Percentiles rank a stretch among this genome's conserved stretches.
Conservation (phyloP, 2,113 vertebrate species). For the Clarias macrocephalus region DNA sequence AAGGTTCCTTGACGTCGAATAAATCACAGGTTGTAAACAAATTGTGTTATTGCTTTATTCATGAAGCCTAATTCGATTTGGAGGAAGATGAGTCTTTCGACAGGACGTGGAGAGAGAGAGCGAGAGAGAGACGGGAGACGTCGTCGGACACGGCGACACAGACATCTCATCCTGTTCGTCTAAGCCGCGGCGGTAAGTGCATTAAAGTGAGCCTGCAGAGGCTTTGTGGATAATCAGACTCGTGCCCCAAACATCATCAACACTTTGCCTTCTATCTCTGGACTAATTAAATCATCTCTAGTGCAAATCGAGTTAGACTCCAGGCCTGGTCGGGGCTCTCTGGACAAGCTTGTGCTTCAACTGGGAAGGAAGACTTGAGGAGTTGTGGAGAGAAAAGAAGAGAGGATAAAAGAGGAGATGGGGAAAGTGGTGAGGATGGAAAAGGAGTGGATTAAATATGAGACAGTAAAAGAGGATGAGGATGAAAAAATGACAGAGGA, state of each 20-base stretch:
- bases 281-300: constrained; percentile 61
- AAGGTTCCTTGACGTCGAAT: constrained; percentile 72
- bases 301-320: constrained; percentile 58
- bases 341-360: constrained; percentile 41
- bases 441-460: not conserved
- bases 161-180: constrained; percentile 56
- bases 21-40: constrained; percentile 77
- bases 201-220: constrained; percentile 62
- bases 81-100: constrained; percentile 62
- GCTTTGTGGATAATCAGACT: constrained; percentile 56
- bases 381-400: not conserved
- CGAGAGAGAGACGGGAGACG: constrained; percentile 19
- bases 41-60: constrained; percentile 79
- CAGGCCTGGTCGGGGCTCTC: constrained; percentile 43
- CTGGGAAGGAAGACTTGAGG: constrained; percentile 40
- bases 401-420: not conserved
- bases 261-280: constrained; percentile 55
- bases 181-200: constrained; percentile 60
- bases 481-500: too few species aligned
- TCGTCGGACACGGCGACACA: constrained; percentile 22
- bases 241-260: constrained; percentile 51
- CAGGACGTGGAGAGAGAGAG: constrained; percentile 48
- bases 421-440: not conserved
- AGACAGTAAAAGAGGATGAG: not conserved
- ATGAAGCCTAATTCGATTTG: constrained; percentile 76